Percentiles rank a stretch among this genome's conserved stretches.
These are phyloP conservation scores for Lethocerus indicus DNA, from an alignment of 1,140 invertebrate genomes.

Conservation along the genomic window DNA sequence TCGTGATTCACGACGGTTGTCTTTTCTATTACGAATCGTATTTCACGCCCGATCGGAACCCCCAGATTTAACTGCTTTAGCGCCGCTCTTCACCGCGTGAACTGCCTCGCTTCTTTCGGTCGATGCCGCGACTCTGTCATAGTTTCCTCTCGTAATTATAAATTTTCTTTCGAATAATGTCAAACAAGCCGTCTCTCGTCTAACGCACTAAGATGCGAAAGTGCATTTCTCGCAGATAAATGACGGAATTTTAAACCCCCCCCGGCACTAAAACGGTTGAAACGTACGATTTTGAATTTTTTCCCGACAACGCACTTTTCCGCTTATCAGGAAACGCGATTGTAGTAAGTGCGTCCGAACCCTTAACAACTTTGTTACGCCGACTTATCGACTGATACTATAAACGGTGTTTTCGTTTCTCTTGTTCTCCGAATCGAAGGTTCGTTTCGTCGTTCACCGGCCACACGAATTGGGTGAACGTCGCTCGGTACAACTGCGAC, in stretches of 20 bases:
- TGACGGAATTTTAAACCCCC: no score
- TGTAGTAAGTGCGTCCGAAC: neutral
- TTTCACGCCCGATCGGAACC: neutral
- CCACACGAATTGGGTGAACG: conserved; percentile 78
- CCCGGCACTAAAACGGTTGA: no score
- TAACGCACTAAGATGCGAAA: no score
- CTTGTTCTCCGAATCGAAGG: conserved; percentile 23
- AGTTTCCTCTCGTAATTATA: no score
- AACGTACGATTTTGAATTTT: neutral
- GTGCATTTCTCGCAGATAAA: no score
- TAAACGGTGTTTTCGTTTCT: neutral
- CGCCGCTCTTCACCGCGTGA: no score
- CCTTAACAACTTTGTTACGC: neutral
- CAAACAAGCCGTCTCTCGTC: no score
- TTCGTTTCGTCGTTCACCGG: conserved; percentile 61
- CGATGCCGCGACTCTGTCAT: no score
- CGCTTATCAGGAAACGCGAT: neutral
- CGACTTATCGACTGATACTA: neutral
- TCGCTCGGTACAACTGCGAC: conserved; percentile 63
- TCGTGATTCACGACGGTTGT: neutral
- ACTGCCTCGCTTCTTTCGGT: no score
- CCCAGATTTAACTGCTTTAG: neutral
- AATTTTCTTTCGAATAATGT: no score
- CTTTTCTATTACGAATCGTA: neutral
- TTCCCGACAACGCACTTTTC: neutral